These are phyloP conservation scores for Leptinotarsa juncta DNA, from an alignment of 2,888 invertebrate species.

Conservation along the genomic window DNA sequence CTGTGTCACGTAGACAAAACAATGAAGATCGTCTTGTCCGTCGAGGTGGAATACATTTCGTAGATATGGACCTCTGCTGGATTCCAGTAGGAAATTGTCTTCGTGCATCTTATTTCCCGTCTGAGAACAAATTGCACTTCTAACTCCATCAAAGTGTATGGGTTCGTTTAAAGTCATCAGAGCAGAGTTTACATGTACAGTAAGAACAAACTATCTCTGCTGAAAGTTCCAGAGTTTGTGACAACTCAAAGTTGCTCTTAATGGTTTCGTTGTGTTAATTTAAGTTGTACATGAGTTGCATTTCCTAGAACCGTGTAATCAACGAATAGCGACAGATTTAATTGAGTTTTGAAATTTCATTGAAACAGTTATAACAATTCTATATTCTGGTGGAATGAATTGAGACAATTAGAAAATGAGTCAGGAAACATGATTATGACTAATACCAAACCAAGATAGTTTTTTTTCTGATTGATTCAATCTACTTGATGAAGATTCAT, in stretches of 20 bases:
- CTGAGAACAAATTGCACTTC: conserved; percentile 6
- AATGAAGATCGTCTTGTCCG: background rate
- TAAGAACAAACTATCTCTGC: conserved; percentile 4
- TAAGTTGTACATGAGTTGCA: conserved; percentile 9
- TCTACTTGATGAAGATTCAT: too few relatives aligned
- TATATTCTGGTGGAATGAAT: background rate
- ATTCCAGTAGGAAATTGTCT: conserved; percentile 5
- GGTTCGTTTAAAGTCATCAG: conserved; percentile 5
- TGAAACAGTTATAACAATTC: background rate
- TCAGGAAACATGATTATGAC: too few relatives aligned
- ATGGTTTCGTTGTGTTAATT: conserved; percentile 19
- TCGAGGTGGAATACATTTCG: background rate
- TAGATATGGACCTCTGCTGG: background rate
- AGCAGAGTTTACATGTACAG: conserved; percentile 5
- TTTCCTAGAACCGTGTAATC: background rate
- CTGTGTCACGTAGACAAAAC: background rate
- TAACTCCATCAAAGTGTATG: background rate
- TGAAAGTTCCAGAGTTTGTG: conserved; percentile 22
- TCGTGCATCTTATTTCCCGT: background rate
- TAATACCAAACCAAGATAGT: too few relatives aligned
- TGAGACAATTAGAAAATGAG: too few relatives aligned
- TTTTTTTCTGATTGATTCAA: too few relatives aligned
- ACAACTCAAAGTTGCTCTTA: conserved; percentile 24
- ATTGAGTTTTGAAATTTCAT: background rate
- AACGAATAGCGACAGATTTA: conserved; percentile 8